Base-by-base conservation (phyloP, 2,888 invertebrate genomes). In the Tridacna gigas region DNA sequence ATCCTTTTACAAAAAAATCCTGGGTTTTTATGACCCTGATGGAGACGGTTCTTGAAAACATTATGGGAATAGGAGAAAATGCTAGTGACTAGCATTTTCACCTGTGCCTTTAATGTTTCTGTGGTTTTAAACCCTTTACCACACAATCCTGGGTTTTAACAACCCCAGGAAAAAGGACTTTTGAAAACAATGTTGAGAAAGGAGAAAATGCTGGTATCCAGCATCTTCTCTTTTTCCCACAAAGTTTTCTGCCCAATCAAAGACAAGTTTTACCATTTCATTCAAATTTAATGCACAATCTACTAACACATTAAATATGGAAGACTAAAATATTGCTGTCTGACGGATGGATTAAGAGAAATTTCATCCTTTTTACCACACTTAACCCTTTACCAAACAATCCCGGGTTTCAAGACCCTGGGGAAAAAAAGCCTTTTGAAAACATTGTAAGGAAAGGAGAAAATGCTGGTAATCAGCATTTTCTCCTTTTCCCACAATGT, bases 11-110 rank as follows among this genome's bases (percentile, higher is more conserved):
- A 2, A 37, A 37, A 37, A 37, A 2, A 37, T 37, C 37, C 37
- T 37, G 37, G 3, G 7, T 37, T 37, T 37, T 37, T 4, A 4
- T 7, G 37, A 37, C 37, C 7, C 37, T 37, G 37, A 37, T 37
- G 37, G 37, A 7, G 37, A 37, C 37, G 3, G 37, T 7, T 2
- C 7, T 9, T 56, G 20, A 56, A 56, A 56, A 63, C 25, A 63
- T 61, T 61, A n/a, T 25, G 20, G 25, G n/a, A 63, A 63, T 9
- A 63, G 63, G 63, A 63, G 63, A 63, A 63, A n/a, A 4, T 63
- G 13, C 25, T 63, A 12, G 13, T 63, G 2, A 63, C 25, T 3
- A 63, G 22, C 63, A n/a, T n/a, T 4, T 63, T 22, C 22, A 25
- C 63, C n/a, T 61, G 12, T 61, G 61, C 22, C 63, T 37, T 37